Conservation (phyloP, 2,797 vertebrate genomes). For the Phrynocephalus forsythii region DNA sequence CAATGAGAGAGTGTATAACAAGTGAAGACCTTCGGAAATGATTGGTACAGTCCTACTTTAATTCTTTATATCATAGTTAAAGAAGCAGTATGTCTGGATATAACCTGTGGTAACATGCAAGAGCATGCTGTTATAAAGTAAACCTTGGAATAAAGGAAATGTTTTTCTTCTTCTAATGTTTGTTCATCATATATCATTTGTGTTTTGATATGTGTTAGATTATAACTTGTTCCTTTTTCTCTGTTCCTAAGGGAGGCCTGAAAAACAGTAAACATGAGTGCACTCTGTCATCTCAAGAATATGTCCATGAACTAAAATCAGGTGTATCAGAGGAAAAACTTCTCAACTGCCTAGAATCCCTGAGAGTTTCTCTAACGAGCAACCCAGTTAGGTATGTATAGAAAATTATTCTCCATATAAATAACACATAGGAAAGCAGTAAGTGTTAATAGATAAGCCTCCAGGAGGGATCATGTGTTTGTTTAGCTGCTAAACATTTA, state of each 20-base stretch:
- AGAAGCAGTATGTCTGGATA: neutral
- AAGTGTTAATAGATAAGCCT: neutral
- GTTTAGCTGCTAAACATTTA: neutral
- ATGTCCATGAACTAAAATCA: conserved; percentile 95
- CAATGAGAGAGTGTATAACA: neutral
- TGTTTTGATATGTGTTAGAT: neutral
- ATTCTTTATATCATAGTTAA: neutral
- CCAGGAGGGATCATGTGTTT: no score
- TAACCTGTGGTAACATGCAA: neutral
- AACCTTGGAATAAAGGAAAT: neutral
- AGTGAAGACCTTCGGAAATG: neutral
- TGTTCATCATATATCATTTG: neutral
- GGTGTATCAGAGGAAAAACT: conserved; percentile 96
- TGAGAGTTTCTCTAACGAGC: conserved; percentile 97
- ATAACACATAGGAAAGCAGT: neutral
- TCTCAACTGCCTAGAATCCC: conserved; percentile 95
- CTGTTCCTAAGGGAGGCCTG: conserved; percentile 87
- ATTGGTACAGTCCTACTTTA: neutral
- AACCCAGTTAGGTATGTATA: conserved; percentile 95
- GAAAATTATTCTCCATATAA: neutral
- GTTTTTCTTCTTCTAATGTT: neutral
- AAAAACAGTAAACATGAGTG: conserved; percentile 98
- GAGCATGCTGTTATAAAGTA: neutral
- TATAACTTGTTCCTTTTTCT: conserved; percentile 5
- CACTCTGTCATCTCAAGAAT: conserved; percentile 96